A percentile compares a stretch with the other conserved stretches of the same genome.
Conservation (phyloP, 2,113 vertebrate genomes). For the Camarhynchus parvulus region DNA sequence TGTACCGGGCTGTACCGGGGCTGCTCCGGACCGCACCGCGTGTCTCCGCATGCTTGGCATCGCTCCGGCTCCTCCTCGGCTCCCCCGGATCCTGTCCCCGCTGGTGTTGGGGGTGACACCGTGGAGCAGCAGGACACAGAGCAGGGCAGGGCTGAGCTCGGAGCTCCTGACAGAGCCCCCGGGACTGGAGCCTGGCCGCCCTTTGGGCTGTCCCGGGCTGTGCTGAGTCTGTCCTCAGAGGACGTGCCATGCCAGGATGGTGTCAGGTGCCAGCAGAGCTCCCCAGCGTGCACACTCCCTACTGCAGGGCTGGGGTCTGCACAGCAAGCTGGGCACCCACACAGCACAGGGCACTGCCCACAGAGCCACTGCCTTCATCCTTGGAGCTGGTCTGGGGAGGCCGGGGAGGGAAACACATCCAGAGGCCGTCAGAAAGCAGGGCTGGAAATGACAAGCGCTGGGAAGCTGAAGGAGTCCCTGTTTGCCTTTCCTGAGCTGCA, state of each 20-base stretch:
- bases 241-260: too few relatives aligned
- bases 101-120: not conserved
- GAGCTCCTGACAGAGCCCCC: not conserved
- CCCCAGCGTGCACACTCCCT: fast-evolving
- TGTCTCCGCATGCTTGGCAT: not conserved
- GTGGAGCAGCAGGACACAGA: not conserved
- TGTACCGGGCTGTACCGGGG: not conserved
- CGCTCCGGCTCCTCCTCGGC: not conserved
- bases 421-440: not conserved
- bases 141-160: not conserved
- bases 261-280: not conserved
- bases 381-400: not conserved
- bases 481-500: not conserved
- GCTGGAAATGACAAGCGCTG: too few relatives aligned
- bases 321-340: not conserved
- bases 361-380: too few relatives aligned
- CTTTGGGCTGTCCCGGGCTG: not conserved
- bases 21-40: not conserved
- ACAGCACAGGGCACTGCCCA: not conserved
- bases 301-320: not conserved
- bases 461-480: not conserved
- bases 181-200: too few relatives aligned
- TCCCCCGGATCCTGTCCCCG: not conserved
- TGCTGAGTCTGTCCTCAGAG: not conserved
- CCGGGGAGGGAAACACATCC: not conserved